Evolutionary conservation across 1,140 invertebrate genomes (phyloP).

Genomic region (Lepidurus packardi): DNA sequence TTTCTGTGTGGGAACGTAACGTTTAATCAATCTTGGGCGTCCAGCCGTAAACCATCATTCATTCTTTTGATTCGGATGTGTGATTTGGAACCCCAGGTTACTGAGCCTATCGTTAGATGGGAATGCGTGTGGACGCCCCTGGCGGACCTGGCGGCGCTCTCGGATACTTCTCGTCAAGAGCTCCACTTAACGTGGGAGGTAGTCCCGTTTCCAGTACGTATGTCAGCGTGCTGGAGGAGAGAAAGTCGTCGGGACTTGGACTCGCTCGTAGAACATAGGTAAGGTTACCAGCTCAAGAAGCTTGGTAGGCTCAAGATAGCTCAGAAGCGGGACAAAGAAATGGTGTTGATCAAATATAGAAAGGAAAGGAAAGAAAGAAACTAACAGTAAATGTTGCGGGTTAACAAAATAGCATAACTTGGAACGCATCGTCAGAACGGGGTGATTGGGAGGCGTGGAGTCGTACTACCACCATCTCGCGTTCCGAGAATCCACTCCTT

Average conservation of each 20-base stretch:
- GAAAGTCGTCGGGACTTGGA: not conserved
- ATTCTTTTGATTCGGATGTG: not conserved
- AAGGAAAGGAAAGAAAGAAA: not conserved
- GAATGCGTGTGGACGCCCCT: constrained; percentile 1
- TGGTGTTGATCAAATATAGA: no score
- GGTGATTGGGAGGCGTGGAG: not conserved
- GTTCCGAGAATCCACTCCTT: not conserved
- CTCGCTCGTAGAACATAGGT: not conserved
- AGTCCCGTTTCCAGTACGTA: not conserved
- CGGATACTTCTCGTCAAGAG: not conserved
- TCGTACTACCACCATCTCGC: not conserved
- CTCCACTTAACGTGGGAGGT: constrained; percentile 1
- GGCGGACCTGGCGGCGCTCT: not conserved
- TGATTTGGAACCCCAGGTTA: not conserved
- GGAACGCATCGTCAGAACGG: not conserved
- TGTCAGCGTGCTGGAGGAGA: not conserved
- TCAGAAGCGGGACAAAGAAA: no score
- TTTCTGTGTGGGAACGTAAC: not conserved
- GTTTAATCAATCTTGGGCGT: not conserved
- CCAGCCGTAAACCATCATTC: not conserved
- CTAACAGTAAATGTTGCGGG: not conserved
- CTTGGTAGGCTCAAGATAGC: no score
- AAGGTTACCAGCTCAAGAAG: not conserved
- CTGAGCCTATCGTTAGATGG: not conserved
- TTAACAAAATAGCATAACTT: not conserved